Conservation (phyloP, 2,888 invertebrate species). For the Eilema caniola region DNA sequence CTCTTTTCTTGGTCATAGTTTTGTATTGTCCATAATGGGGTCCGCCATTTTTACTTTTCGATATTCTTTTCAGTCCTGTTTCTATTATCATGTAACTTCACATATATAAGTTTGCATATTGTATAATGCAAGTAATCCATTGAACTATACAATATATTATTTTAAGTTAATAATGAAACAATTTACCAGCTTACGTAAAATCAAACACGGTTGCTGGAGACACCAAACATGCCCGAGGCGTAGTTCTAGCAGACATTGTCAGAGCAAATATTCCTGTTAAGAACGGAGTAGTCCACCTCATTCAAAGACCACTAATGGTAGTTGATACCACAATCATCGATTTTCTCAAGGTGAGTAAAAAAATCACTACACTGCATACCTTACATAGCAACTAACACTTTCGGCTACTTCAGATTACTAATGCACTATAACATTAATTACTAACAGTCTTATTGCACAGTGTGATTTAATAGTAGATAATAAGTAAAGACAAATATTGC, state of each 20-base stretch:
- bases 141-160: not conserved
- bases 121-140: not conserved
- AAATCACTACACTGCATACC: not conserved
- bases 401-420: conserved; percentile 1
- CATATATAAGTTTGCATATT: not conserved
- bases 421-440: not conserved
- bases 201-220: conserved; percentile 94
- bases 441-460: conserved; percentile 21
- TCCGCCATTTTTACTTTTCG: not conserved
- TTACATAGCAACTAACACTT: not conserved
- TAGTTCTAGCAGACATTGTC: conserved; percentile 95
- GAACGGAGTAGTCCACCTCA: conserved; percentile 97
- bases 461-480: conserved; percentile 27
- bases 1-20: too few species aligned
- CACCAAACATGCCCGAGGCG: conserved; percentile 92
- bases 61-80: not conserved
- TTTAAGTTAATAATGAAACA: not conserved
- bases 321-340: conserved; percentile 95
- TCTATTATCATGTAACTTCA: not conserved
- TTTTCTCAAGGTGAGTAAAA: conserved; percentile 91
- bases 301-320: conserved; percentile 96
- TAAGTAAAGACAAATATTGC: conserved; percentile 43
- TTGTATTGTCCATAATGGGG: too few species aligned
- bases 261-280: conserved; percentile 96
- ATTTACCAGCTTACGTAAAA: conserved; percentile 91